These are phyloP conservation scores for Lycopodina hypogea DNA, from an alignment of 37 sponge, comb jelly and placozoan genomes.

Conservation along the genomic window DNA sequence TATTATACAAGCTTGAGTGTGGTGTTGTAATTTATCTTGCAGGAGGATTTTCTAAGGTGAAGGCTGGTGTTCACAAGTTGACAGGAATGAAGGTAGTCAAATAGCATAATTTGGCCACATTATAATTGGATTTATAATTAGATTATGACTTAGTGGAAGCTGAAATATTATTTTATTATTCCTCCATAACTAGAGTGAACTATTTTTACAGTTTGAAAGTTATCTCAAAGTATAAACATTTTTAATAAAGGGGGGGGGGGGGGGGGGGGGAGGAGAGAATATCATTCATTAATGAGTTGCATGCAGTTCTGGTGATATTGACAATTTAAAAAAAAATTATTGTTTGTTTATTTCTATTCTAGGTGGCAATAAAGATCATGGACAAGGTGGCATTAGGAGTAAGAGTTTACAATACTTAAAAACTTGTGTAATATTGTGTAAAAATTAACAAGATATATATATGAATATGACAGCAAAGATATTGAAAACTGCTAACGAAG, in stretches of 20 bases:
- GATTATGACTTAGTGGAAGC: background rate
- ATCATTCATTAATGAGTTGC: too few relatives aligned
- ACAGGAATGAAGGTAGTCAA: conserved; percentile 81
- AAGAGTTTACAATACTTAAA: conserved; percentile 16
- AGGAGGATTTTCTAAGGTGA: conserved; percentile 98
- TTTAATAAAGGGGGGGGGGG: too few relatives aligned
- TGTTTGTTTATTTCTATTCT: background rate
- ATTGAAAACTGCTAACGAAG: background rate
- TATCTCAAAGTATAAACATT: too few relatives aligned
- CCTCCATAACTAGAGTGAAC: too few relatives aligned
- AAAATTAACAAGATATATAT: too few relatives aligned
- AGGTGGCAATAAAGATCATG: conserved; percentile 89
- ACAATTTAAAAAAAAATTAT: background rate
- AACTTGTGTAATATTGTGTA: background rate
- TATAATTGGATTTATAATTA: background rate
- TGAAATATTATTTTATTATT: too few relatives aligned
- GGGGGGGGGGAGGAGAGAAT: too few relatives aligned
- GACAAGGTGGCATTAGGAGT: conserved; percentile 75
- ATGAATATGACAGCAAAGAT: background rate
- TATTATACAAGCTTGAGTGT: too few relatives aligned
- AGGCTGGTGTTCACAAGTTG: conserved; percentile 72
- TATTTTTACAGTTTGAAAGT: too few relatives aligned
- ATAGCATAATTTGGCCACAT: background rate
- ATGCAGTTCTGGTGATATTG: too few relatives aligned
- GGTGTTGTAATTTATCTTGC: background rate